phyloP scores from a whole-genome alignment of 1,140 invertebrate species.

The Apis cerana region DNA sequence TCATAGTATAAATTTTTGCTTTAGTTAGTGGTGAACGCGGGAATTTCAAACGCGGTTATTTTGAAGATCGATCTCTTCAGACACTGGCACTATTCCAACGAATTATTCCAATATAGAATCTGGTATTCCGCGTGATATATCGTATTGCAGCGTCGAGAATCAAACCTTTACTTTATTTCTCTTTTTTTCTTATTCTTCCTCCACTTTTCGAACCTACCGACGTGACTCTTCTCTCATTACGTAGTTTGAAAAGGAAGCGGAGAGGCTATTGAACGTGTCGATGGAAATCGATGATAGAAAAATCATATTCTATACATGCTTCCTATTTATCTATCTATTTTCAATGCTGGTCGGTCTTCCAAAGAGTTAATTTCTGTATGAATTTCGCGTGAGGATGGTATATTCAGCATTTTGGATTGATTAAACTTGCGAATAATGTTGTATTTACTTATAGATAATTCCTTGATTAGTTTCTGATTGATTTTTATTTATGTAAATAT shows the following conservation, averaged over 20 bases:
- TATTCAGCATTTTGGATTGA: too few relatives aligned
- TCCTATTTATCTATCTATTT: background rate
- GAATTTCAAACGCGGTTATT: background rate
- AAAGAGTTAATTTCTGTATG: too few relatives aligned
- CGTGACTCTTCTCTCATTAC: constrained; percentile 43
- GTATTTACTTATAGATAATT: too few relatives aligned
- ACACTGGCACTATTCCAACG: constrained; percentile 64
- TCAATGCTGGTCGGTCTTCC: background rate
- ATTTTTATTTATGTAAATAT: too few relatives aligned
- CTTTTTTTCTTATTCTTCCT: background rate
- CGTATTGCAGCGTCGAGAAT: constrained; percentile 47
- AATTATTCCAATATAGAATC: constrained; percentile 55
- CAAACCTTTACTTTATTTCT: background rate
- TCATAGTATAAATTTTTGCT: too few relatives aligned
- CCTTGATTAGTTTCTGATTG: too few relatives aligned
- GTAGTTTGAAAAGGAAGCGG: background rate
- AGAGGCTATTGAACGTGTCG: constrained; percentile 30
- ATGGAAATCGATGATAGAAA: constrained; percentile 12
- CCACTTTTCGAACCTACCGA: constrained; percentile 25
- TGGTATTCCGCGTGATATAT: constrained; percentile 43
- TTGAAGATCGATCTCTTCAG: constrained; percentile 35
- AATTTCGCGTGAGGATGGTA: too few relatives aligned
- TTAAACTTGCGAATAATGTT: too few relatives aligned
- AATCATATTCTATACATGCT: too few relatives aligned
- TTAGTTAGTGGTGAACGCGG: background rate